Percentiles rank a stretch among this genome's conserved stretches.
Conservation (phyloP, 2,888 invertebrate species). For the Nephrotoma appendiculata region DNA sequence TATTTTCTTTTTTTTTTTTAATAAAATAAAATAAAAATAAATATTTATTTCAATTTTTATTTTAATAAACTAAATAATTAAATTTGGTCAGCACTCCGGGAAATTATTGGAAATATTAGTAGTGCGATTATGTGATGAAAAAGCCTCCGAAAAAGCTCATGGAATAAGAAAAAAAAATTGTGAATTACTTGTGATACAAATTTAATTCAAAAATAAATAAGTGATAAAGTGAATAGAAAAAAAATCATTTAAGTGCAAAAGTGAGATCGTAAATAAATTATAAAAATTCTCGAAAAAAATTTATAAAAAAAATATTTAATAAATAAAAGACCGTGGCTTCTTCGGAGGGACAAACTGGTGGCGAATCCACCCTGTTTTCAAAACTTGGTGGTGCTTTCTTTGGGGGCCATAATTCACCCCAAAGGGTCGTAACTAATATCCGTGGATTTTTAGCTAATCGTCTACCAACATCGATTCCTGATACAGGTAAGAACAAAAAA, state of each 20-base stretch:
- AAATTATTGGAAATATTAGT: not conserved
- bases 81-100: conserved; percentile 2
- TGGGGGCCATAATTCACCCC: conserved; percentile 52
- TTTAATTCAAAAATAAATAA: not conserved
- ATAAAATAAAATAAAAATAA: not conserved
- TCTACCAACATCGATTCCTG: conserved; percentile 52
- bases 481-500: conserved; percentile 45
- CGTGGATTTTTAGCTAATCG: conserved; percentile 55
- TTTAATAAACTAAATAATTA: not conserved
- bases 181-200: not conserved
- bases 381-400: conserved; percentile 52
- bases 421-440: conserved; percentile 58
- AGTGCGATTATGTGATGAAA: not conserved
- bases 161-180: not conserved
- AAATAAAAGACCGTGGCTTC: conserved; percentile 30
- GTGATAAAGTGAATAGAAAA: not conserved
- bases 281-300: not conserved
- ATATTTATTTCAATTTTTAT: conserved; percentile 8
- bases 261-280: not conserved
- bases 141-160: not conserved
- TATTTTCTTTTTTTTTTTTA: not conserved
- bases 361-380: conserved; percentile 45
- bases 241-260: not conserved
- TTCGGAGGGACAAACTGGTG: conserved; percentile 35
- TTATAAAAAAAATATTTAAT: not conserved